phyloP scores from a whole-genome alignment of 2,888 invertebrate species.

The Spodoptera picta region DNA sequence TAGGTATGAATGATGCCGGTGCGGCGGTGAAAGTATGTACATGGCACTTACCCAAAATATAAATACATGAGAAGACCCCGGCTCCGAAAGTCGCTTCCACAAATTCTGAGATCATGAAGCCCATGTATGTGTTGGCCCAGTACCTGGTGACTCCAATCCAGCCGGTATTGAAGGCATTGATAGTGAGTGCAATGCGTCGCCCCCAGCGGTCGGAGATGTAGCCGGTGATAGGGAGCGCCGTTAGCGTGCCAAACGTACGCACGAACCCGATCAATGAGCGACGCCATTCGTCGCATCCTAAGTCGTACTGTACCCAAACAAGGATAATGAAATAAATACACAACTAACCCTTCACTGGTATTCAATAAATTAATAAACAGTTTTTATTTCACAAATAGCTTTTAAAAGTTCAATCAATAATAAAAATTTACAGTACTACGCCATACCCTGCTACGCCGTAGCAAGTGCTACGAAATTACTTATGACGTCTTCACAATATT shows the following conservation, averaged over 20 bases:
- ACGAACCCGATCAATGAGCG: slow-evolving; percentile 92
- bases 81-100: slow-evolving; percentile 91
- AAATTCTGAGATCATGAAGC: slow-evolving; percentile 91
- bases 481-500: no score
- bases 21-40: no score
- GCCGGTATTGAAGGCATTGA: slow-evolving; percentile 89
- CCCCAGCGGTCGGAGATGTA: slow-evolving; percentile 92
- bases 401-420: no score
- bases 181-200: slow-evolving; percentile 88
- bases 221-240: slow-evolving; percentile 91
- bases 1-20: no score
- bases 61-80: slow-evolving; percentile 91
- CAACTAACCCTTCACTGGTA: neutral
- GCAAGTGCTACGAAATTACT: no score
- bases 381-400: no score
- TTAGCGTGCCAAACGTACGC: slow-evolving; percentile 91
- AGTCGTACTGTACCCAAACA: slow-evolving; percentile 84
- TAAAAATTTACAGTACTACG: no score
- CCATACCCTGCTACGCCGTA: no score
- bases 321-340: neutral
- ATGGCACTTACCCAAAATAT: slow-evolving; percentile 89
- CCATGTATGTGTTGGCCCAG: slow-evolving; percentile 89
- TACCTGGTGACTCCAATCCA: slow-evolving; percentile 90
- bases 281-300: slow-evolving; percentile 92
- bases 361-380: no score